phyloP scores from a whole-genome alignment of 35 echinoderm and acorn worm genomes.

The Apostichopus japonicus region DNA sequence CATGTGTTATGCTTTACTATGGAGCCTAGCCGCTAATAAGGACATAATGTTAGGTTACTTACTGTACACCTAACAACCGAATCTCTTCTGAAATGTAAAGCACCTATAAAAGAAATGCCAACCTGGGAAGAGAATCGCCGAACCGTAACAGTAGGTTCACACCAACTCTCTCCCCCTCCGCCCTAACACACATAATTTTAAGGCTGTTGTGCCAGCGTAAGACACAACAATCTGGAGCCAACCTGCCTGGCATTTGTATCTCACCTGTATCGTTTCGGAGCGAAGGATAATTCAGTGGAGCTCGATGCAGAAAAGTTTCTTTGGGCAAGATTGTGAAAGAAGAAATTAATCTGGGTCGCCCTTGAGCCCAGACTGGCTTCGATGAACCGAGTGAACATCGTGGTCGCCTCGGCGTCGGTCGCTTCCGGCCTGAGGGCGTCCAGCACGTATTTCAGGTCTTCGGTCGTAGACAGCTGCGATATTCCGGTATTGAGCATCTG shows the following conservation, averaged over 20 bases:
- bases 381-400: constrained; percentile 71
- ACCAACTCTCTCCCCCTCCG: neutral
- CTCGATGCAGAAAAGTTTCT: constrained; percentile 77
- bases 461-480: constrained; percentile 67
- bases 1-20: no score
- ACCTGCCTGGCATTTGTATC: neutral
- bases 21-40: no score
- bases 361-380: constrained; percentile 94
- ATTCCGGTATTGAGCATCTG: constrained; percentile 99
- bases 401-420: constrained; percentile 42
- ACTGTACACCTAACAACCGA: no score
- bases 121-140: neutral
- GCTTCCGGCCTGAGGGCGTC: constrained; percentile 87
- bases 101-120: neutral
- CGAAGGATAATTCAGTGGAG: constrained; percentile 84
- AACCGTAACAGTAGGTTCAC: neutral
- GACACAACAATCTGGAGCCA: no score
- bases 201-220: no score
- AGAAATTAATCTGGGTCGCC: constrained; percentile 97
- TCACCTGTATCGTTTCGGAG: constrained; percentile 91
- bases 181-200: neutral
- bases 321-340: constrained; percentile 98
- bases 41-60: no score
- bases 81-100: no score
- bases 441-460: constrained; percentile 92